phyloP scores from a whole-genome alignment of 92 coral and sea anemone genomes.

The Phenganax subtilis region DNA sequence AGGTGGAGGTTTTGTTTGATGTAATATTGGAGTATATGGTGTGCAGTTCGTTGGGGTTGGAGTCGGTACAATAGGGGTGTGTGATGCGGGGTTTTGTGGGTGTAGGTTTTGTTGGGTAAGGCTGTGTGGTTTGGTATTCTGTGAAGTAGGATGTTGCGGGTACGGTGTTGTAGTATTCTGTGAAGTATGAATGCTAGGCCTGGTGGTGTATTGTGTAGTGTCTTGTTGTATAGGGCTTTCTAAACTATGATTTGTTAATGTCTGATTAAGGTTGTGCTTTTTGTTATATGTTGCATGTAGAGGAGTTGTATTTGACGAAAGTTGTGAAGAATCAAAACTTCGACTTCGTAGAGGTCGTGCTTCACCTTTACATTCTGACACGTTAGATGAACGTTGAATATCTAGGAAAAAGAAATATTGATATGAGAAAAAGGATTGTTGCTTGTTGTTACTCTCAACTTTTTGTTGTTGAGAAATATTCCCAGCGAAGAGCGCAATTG shows the following conservation, averaged over 20 bases:
- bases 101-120: too few relatives aligned
- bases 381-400: not conserved
- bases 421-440: not conserved
- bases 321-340: slow-evolving; percentile 3
- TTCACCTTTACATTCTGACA: not conserved
- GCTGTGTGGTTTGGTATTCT: too few relatives aligned
- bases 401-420: not conserved
- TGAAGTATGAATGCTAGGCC: too few relatives aligned
- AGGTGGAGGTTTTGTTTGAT: slow-evolving; percentile 8
- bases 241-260: not conserved
- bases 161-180: too few relatives aligned
- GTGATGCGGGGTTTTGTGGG: too few relatives aligned
- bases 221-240: not conserved
- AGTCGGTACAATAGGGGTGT: not conserved
- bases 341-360: slow-evolving; percentile 18
- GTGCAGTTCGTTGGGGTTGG: not conserved
- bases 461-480: not conserved
- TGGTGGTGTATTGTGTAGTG: too few relatives aligned
- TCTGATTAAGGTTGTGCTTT: not conserved
- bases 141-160: too few relatives aligned
- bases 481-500: too few relatives aligned
- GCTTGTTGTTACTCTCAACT: not conserved
- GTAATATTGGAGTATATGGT: not conserved
- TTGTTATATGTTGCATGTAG: not conserved
- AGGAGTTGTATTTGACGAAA: not conserved